phyloP scores from a whole-genome alignment of 2,888 invertebrate species.

The Podabrus alpinus region DNA sequence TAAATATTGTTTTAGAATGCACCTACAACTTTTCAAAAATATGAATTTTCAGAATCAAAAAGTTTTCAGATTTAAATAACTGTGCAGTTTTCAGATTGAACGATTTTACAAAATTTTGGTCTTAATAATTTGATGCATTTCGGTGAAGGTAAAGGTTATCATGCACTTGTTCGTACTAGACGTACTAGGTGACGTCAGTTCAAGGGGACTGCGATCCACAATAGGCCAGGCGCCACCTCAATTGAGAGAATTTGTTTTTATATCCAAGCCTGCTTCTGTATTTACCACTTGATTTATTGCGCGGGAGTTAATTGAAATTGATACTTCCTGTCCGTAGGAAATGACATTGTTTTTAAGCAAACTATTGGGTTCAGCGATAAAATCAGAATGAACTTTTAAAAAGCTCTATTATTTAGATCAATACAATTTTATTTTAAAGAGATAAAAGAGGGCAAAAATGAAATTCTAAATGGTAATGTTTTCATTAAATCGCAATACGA shows the following conservation, averaged over 20 bases:
- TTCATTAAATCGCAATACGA: neutral
- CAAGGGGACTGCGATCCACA: constrained; percentile 43
- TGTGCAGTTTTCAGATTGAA: neutral
- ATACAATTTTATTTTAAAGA: neutral
- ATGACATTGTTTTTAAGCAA: constrained; percentile 24
- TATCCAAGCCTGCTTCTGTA: constrained; percentile 52
- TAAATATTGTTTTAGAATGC: too few species aligned
- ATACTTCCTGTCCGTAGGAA: constrained; percentile 50
- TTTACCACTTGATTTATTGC: constrained; percentile 55
- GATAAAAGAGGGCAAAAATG: neutral
- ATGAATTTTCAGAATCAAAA: neutral
- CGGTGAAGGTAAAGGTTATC: constrained; percentile 14
- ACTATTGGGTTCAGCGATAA: constrained; percentile 13
- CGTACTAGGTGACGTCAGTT: constrained; percentile 43
- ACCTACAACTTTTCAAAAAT: too few species aligned
- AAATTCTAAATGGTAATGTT: neutral
- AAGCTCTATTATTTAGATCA: neutral
- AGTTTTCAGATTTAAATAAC: neutral
- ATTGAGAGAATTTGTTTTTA: constrained; percentile 54
- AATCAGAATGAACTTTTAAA: neutral
- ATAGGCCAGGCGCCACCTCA: constrained; percentile 55
- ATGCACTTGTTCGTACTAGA: constrained; percentile 18
- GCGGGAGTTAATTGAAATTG: constrained; percentile 54
- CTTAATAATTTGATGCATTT: neutral
- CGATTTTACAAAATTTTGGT: neutral